These are phyloP conservation scores for Pedicia rivosa DNA, from an alignment of 2,888 invertebrate species.

Conservation along the genomic window DNA sequence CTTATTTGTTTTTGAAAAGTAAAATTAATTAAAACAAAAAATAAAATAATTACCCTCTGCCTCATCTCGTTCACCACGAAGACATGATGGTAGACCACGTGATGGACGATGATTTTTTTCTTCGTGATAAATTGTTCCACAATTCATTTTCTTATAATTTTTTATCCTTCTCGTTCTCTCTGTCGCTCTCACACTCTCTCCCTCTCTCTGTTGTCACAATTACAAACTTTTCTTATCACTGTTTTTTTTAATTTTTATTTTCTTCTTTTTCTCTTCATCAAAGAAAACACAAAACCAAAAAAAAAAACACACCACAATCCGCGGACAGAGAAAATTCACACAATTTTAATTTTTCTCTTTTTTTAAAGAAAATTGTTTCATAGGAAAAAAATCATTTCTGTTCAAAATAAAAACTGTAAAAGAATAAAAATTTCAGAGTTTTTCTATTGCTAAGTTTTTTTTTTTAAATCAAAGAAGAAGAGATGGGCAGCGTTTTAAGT, in stretches of 20 bases:
- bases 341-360: no score
- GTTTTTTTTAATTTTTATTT: conserved; percentile 4
- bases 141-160: conserved; percentile 5
- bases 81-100: conserved; percentile 27
- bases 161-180: neutral
- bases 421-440: no score
- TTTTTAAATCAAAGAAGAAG: no score
- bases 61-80: conserved; percentile 29
- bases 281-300: neutral
- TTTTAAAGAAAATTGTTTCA: no score
- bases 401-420: no score
- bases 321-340: no score
- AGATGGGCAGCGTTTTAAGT: no score
- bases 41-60: conserved; percentile 14
- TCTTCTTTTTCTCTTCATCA: no score
- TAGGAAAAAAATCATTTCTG: no score
- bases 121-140: conserved; percentile 3
- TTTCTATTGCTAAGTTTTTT: no score
- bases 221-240: conserved; percentile 1
- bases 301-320: neutral
- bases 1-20: no score
- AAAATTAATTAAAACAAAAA: conserved; percentile 3
- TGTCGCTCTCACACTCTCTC: neutral
- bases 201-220: neutral
- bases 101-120: conserved; percentile 18